Evolutionary conservation across 2,888 invertebrate species (phyloP).

Genomic region (Bembecia ichneumoniformis): DNA sequence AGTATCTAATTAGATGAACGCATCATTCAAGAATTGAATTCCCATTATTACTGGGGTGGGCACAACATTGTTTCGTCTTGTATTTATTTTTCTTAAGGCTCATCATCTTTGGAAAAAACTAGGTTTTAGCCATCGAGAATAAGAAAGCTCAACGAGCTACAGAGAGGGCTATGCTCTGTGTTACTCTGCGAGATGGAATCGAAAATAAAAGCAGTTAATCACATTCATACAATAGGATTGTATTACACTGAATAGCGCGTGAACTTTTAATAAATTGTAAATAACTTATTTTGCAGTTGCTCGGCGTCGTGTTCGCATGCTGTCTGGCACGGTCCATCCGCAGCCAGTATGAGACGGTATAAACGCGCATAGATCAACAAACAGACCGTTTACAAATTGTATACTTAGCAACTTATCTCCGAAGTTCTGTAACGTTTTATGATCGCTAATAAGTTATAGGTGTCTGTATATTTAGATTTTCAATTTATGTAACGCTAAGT

Average conservation of each 20-base stretch:
- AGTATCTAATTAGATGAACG: too few species aligned
- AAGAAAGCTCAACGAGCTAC: too few species aligned
- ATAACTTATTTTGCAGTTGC: conserved; percentile 69
- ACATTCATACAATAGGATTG: neutral
- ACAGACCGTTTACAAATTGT: too few species aligned
- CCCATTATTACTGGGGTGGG: too few species aligned
- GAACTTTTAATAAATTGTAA: neutral
- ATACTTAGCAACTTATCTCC: neutral
- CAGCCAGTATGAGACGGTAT: conserved; percentile 91
- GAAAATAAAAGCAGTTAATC: neutral
- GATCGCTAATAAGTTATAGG: conserved; percentile 2
- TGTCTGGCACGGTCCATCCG: conserved; percentile 93
- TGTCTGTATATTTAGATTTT: conserved; percentile 28
- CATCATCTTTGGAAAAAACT: too few species aligned
- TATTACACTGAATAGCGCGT: neutral
- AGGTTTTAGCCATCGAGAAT: too few species aligned
- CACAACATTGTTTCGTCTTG: too few species aligned
- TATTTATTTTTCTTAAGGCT: too few species aligned
- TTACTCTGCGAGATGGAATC: neutral
- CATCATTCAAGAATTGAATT: too few species aligned
- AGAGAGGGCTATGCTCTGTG: neutral
- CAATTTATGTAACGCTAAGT: too few species aligned
- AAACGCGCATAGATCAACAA: conserved; percentile 29
- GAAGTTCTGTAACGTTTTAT: neutral
- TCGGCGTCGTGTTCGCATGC: conserved; percentile 94